Conservation (phyloP, 1,140 invertebrate genomes). For the Stegodyphus dumicola region DNA sequence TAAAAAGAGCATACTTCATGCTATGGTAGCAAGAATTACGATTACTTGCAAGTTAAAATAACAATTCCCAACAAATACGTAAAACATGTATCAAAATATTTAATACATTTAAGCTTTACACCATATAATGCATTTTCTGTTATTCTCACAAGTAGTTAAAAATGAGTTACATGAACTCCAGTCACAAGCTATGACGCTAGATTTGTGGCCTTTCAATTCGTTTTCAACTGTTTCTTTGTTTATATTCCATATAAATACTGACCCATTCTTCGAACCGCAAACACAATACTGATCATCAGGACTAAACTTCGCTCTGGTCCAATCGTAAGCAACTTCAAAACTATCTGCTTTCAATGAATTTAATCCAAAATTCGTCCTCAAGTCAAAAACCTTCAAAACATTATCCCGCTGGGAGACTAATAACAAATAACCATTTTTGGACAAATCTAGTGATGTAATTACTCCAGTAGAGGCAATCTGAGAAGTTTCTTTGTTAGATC, state of each 20-base stretch:
- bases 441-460: constrained; percentile 94
- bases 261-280: constrained; percentile 90
- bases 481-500: constrained; percentile 74
- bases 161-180: constrained; percentile 91
- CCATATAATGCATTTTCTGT: constrained; percentile 88
- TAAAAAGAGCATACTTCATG: no score
- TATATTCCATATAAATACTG: constrained; percentile 92
- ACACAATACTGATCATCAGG: constrained; percentile 89
- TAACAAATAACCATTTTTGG: constrained; percentile 77
- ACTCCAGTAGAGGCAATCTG: constrained; percentile 90
- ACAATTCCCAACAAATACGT: no score
- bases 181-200: constrained; percentile 87
- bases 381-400: constrained; percentile 17
- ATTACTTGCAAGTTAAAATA: no score
- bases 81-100: background rate
- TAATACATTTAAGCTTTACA: constrained; percentile 63
- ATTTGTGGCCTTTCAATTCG: constrained; percentile 86
- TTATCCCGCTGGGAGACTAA: constrained; percentile 10
- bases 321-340: constrained; percentile 95
- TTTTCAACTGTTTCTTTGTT: constrained; percentile 82
- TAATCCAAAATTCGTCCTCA: constrained; percentile 9
- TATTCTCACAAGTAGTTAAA: constrained; percentile 86
- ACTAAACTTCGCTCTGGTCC: constrained; percentile 90
- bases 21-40: no score
- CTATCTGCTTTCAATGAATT: constrained; percentile 81